Evolutionary conservation across 2,113 vertebrate genomes (phyloP).

Genomic region (Antennarius striatus): DNA sequence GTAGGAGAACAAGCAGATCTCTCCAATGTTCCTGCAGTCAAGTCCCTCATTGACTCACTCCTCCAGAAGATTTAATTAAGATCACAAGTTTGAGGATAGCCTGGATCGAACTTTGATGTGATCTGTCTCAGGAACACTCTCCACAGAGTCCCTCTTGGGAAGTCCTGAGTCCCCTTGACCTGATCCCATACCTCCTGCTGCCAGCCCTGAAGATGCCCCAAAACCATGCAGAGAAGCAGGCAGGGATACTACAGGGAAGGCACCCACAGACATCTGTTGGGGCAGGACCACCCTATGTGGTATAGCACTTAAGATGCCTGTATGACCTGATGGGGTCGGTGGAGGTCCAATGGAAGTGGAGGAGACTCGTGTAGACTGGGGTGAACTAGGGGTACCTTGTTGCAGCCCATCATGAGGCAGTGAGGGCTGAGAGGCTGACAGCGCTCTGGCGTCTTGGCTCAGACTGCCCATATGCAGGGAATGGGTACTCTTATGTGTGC

Average conservation of each 20-base stretch:
- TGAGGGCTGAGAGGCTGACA: slow-evolving; percentile 93
- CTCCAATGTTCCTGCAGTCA: slow-evolving; percentile 12
- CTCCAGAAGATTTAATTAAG: slow-evolving; percentile 53
- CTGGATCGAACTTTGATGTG: slow-evolving; percentile 83
- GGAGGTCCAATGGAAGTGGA: slow-evolving; percentile 80
- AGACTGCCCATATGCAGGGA: slow-evolving; percentile 85
- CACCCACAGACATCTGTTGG: slow-evolving; percentile 83
- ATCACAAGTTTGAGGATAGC: slow-evolving; percentile 98
- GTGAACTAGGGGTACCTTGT: slow-evolving; percentile 80
- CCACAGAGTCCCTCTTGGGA: slow-evolving; percentile 83
- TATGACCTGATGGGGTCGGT: slow-evolving; percentile 62
- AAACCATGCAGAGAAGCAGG: slow-evolving; percentile 52
- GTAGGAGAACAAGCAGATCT: slow-evolving; percentile 14
- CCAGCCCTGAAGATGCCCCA: slow-evolving; percentile 40
- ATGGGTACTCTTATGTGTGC: slow-evolving; percentile 85
- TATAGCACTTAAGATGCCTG: slow-evolving; percentile 60
- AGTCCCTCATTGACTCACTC: slow-evolving; percentile 28
- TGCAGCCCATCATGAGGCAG: slow-evolving; percentile 85
- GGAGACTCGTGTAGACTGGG: slow-evolving; percentile 82
- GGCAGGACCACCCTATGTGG: slow-evolving; percentile 78
- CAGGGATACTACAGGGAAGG: slow-evolving; percentile 67
- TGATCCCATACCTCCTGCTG: slow-evolving; percentile 45
- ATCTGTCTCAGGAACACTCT: slow-evolving; percentile 86
- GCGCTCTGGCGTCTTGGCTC: slow-evolving; percentile 87
- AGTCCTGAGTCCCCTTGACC: slow-evolving; percentile 76